Evolutionary conservation across 1,140 invertebrate species (phyloP).

Genomic region (Grapholita molesta): DNA sequence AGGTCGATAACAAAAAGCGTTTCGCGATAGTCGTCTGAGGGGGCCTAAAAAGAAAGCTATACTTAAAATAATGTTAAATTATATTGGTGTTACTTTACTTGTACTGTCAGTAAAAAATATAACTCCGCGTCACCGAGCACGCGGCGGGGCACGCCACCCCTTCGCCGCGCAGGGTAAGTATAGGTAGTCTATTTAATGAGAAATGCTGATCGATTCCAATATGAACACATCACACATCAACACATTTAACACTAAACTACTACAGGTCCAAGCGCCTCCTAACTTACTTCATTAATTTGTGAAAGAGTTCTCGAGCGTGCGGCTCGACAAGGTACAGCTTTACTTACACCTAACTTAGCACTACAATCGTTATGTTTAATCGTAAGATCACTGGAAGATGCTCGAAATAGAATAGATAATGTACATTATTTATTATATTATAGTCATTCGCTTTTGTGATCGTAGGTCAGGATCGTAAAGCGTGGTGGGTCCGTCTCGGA

Average conservation of each 20-base stretch:
- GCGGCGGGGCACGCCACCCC: conserved; percentile 28
- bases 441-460: conserved; percentile 50
- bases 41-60: conserved; percentile 10
- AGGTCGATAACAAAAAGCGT: conserved; percentile 34
- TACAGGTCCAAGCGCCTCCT: conserved; percentile 56
- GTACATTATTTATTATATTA: conserved; percentile 43
- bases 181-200: conserved; percentile 43
- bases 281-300: conserved; percentile 70
- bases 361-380: conserved; percentile 64
- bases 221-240: conserved; percentile 73
- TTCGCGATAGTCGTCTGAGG: conserved; percentile 7
- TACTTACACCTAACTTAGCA: conserved; percentile 68
- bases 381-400: conserved; percentile 75
- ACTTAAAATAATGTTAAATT: conserved; percentile 17
- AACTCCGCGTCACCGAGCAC: conserved; percentile 30
- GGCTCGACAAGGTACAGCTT: conserved; percentile 70
- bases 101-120: conserved; percentile 27
- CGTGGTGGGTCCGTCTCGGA: conserved; percentile 39
- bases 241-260: conserved; percentile 68
- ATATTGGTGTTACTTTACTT: conserved; percentile 25
- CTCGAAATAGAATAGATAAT: conserved; percentile 60
- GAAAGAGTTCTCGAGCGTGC: conserved; percentile 58
- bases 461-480: conserved; percentile 36
- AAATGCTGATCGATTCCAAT: conserved; percentile 61
- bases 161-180: conserved; percentile 48